Conservation (phyloP, 2,888 invertebrate species). For the Habrosyne pyritoides region DNA sequence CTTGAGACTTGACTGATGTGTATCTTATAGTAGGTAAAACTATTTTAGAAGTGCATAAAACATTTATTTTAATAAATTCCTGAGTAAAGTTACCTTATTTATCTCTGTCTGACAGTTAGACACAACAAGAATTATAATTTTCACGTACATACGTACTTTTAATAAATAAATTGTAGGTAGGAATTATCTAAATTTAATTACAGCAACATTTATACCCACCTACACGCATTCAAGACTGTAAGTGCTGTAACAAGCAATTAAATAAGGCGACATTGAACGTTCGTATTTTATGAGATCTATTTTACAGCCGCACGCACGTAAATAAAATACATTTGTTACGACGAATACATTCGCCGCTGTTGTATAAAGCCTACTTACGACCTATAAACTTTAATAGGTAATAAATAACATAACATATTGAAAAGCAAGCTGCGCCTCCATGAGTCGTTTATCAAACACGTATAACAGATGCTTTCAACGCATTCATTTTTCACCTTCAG, state of each 20-base stretch:
- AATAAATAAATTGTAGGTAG: background rate
- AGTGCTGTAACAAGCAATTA: slow-evolving; percentile 3
- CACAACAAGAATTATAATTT: background rate
- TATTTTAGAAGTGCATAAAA: too few relatives aligned
- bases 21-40: too few relatives aligned
- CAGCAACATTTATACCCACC: background rate
- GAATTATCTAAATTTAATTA: background rate
- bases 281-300: slow-evolving; percentile 14
- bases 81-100: background rate
- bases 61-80: too few relatives aligned
- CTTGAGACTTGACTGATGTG: too few relatives aligned
- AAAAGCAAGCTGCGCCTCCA: slow-evolving; percentile 24
- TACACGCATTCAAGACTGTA: background rate
- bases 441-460: slow-evolving; percentile 40
- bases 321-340: slow-evolving; percentile 13
- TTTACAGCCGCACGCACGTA: slow-evolving; percentile 8
- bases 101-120: background rate
- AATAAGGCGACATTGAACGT: slow-evolving; percentile 3
- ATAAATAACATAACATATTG: slow-evolving; percentile 27
- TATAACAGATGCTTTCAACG: slow-evolving; percentile 33
- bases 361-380: slow-evolving; percentile 9
- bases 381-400: slow-evolving; percentile 24
- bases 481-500: slow-evolving; percentile 40
- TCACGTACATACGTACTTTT: background rate
- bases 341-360: slow-evolving; percentile 9